Base-by-base conservation (phyloP, 2,888 invertebrate genomes). In the Nyleta sp. region DNA sequence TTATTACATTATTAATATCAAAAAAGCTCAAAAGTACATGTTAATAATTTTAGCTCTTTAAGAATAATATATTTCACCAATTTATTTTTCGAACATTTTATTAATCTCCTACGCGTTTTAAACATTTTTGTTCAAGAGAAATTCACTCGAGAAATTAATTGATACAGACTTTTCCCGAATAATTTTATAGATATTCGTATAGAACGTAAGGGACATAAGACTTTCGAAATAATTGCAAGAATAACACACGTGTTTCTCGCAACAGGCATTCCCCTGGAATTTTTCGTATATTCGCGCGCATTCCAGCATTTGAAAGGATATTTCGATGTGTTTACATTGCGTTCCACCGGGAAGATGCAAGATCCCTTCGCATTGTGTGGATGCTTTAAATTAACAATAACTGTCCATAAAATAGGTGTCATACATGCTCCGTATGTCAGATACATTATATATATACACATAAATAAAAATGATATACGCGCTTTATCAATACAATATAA, bases 231-330 rank as follows among this genome's bases (percentile, higher is more conserved):
- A 67, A 74, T 74, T 67, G 46, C 60, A 67, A 74, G 60, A 67
- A 67, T 67, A 67, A 74, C 74, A 75, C 52, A 68, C 68, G 68
- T 62, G 52, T 68, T 68, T 68, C 55, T 62, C 40, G 48, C 67
- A 55, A 53, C 62, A 62, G 53, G 20, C 62, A 62, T 62, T 53
- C 60, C 28, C 13, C 4, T 22, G 65, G 38, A 57, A 74, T 74
- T 74, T 67, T 59, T 74, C 57, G 52, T 74, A 74, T 38, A 67
- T 67, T 67, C 65, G 52, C 35, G 74, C 28, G 22, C 67, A 67
- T 67, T 67, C 67, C 46, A 17, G 44, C 59, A 64, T 73, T 50
- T 50, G 38, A 53, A 70, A 65, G 64, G 57, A 64, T 73, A 65
- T 64, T 18, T 57, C 53, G 46, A 60, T 55, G 52, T 73, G 73